A percentile compares a stretch with the other conserved stretches of the same genome.
phyloP scores from a whole-genome alignment of 2,888 invertebrate genomes.

The Acronicta alni region DNA sequence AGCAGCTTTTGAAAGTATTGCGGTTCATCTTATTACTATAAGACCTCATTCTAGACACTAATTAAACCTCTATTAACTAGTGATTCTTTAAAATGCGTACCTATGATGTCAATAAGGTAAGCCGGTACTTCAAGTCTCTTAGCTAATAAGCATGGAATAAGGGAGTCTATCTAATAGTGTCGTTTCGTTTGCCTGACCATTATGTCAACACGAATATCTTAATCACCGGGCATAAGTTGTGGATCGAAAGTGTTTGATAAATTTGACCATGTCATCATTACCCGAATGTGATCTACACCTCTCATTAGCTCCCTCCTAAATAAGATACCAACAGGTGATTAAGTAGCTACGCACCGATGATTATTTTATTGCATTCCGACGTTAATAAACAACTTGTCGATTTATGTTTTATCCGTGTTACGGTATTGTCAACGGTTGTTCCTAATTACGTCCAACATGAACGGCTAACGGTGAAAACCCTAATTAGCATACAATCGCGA shows the following conservation, averaged over 20 bases:
- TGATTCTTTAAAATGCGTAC: no score
- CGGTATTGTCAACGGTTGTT: slow-evolving; percentile 68
- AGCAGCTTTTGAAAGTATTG: slow-evolving; percentile 8
- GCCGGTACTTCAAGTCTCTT: no score
- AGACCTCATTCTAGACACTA: no score
- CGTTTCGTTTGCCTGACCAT: slow-evolving; percentile 80
- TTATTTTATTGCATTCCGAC: slow-evolving; percentile 86
- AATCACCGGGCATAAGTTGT: slow-evolving; percentile 84
- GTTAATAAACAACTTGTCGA: slow-evolving; percentile 76
- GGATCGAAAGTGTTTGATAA: slow-evolving; percentile 87
- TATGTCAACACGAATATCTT: slow-evolving; percentile 86
- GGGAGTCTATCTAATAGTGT: slow-evolving; percentile 69
- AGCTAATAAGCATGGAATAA: no score
- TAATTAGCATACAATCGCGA: slow-evolving; percentile 68
- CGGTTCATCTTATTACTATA: no score
- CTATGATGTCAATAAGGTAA: no score
- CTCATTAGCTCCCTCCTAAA: slow-evolving; percentile 86
- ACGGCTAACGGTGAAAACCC: slow-evolving; percentile 63
- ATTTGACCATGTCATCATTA: slow-evolving; percentile 84
- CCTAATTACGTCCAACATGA: slow-evolving; percentile 54
- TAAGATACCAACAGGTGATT: slow-evolving; percentile 85
- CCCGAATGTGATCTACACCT: slow-evolving; percentile 84
- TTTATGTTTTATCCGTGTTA: slow-evolving; percentile 73
- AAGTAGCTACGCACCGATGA: slow-evolving; percentile 75
- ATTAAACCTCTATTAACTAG: no score